Conservation (phyloP, 1,140 invertebrate species). For the Hypothenemus hampei region DNA sequence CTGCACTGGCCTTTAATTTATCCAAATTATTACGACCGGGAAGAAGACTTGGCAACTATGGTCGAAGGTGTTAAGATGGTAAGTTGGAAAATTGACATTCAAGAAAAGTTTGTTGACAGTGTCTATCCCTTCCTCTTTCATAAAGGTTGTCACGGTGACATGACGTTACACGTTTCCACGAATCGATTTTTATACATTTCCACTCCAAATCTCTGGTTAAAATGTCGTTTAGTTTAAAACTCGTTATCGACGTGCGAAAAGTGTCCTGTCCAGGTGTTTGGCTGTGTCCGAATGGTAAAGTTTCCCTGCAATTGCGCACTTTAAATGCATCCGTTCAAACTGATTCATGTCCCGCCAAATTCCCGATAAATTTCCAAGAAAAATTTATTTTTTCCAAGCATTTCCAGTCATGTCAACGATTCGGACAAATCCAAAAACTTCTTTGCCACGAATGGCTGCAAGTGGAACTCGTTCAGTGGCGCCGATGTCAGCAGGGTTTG, state of each 20-base stretch:
- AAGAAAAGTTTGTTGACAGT: no score
- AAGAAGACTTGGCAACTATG: conserved; percentile 61
- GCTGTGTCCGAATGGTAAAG: conserved; percentile 65
- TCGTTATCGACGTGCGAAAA: conserved; percentile 41
- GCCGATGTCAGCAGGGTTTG: conserved; percentile 46
- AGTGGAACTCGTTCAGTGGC: conserved; percentile 61
- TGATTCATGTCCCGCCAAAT: conserved; percentile 52
- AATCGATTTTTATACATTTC: no score
- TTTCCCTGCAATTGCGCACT: conserved; percentile 56
- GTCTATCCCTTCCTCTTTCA: no score
- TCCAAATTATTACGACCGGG: conserved; percentile 70
- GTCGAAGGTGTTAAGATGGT: conserved; percentile 69
- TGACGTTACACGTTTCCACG: no score
- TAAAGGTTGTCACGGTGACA: no score
- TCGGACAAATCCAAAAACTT: conserved; percentile 44
- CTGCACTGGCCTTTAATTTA: conserved; percentile 67
- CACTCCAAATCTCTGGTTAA: no score
- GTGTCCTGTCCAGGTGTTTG: conserved; percentile 70
- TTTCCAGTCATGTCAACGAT: conserved; percentile 50
- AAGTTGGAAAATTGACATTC: conserved; percentile 37
- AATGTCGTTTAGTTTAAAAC: no score
- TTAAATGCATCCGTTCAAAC: conserved; percentile 58
- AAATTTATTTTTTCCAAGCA: conserved; percentile 61
- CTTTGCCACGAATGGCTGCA: conserved; percentile 55
- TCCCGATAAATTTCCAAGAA: conserved; percentile 60